Conservation (phyloP, 2,797 vertebrate species). For the Aldrovandia affinis region DNA sequence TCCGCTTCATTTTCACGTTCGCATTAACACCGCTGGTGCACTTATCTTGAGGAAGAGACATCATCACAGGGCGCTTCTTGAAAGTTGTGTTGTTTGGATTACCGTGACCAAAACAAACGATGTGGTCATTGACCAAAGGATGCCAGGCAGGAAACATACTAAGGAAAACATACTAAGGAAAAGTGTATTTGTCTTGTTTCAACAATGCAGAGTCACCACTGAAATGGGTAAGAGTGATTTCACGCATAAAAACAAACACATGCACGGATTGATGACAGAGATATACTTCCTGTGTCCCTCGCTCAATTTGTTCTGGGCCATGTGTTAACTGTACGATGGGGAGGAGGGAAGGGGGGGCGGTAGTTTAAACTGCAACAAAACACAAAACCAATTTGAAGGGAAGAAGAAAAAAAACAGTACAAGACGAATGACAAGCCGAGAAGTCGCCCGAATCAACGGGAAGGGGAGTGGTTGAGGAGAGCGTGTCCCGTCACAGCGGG, state of each 20-base stretch:
- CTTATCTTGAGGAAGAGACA: background rate
- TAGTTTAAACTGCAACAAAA: background rate
- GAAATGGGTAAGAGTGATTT: background rate
- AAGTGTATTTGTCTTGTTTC: background rate
- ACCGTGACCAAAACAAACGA: background rate
- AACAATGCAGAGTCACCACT: background rate
- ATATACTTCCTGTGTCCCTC: slow-evolving; percentile 7
- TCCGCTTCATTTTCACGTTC: background rate
- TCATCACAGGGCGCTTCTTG: background rate
- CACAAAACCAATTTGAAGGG: slow-evolving; percentile 7
- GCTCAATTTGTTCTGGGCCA: slow-evolving; percentile 2
- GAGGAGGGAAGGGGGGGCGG: slow-evolving; percentile 14
- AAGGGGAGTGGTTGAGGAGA: background rate
- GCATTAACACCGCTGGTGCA: background rate
- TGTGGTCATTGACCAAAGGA: background rate
- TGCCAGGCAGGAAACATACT: background rate
- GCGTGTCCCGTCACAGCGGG: background rate
- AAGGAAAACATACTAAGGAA: background rate
- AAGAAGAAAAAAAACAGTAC: background rate
- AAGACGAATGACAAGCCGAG: background rate
- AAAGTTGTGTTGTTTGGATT: background rate
- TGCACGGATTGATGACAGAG: background rate
- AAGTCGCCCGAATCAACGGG: slow-evolving; percentile 21
- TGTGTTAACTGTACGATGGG: background rate
- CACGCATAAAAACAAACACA: background rate